Evolutionary conservation across 2,797 vertebrate genomes (phyloP).

Genomic region (Lagothrix lagotricha): DNA sequence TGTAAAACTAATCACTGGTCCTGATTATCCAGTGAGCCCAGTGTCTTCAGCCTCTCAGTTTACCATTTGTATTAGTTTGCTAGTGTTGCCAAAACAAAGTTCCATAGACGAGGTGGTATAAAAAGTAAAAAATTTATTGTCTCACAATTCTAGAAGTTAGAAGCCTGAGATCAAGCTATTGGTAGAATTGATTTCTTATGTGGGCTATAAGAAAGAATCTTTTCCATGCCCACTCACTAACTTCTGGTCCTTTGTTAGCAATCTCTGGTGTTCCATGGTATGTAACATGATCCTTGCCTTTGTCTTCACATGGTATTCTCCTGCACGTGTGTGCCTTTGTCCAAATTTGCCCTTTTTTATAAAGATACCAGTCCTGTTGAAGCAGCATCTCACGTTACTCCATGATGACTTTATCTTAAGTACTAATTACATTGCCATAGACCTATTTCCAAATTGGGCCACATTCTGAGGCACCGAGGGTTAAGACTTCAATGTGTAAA

Average conservation of each 20-base stretch:
- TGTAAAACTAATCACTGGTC: neutral
- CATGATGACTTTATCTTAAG: neutral
- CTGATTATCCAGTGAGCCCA: neutral
- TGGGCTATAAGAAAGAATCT: neutral
- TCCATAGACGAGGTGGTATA: neutral
- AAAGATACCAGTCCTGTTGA: neutral
- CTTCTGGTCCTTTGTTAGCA: neutral
- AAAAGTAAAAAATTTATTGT: neutral
- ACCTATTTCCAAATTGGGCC: neutral
- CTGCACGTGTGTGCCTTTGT: neutral
- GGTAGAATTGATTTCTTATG: neutral
- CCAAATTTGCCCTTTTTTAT: neutral
- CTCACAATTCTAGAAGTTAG: neutral
- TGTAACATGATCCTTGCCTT: neutral
- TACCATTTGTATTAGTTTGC: neutral
- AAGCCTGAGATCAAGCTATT: neutral
- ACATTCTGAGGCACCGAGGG: neutral
- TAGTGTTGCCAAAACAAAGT: neutral
- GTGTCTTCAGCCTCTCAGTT: neutral
- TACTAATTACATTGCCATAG: neutral
- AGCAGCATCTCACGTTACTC: neutral
- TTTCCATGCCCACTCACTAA: neutral
- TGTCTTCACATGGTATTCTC: neutral
- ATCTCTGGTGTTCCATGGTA: neutral
- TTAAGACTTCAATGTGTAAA: neutral